Base-by-base conservation (phyloP, 2,888 invertebrate genomes). In the Agrotis exclamationis region DNA sequence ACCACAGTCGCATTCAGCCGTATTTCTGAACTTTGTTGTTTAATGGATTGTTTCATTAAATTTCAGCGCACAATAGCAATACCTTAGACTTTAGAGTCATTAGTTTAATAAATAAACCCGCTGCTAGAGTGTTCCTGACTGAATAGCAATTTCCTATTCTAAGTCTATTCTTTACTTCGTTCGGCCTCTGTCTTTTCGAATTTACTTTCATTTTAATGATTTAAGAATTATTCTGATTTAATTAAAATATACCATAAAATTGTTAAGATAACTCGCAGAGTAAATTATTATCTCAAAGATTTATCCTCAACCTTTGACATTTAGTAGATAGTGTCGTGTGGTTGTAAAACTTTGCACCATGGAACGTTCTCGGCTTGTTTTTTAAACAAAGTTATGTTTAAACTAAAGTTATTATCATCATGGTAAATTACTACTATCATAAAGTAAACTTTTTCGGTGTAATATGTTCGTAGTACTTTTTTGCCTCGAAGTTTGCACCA, bases 261-360 rank as follows among this genome's bases (percentile, higher is more conserved):
- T 58, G 1, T 44, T n/a, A 4, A n/a, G 24, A 13, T 66, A 59
- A 22, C 13, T 28, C 18, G 16, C 14, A 0, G 16, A 13, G 6
- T 39, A 45, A 57, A 54, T 58, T 53, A 60, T 62, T 68, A 56
- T 51, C 39, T 53, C 24, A 54, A 28, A 47, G 45, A 58, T 70
- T 56, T 67, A 56, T 51, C 56, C 51, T 57, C 56, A 66, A 80
- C 76, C 80, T 80, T 54, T 80, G 71, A 66, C 80, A 66, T 82
- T 69, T 13, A n/a, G 16, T 63, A 71, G 71, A 83, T 83, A 76
- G 80, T 28, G 47, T 82, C 9, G 44, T 68, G 47, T 82, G 11
- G 44, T 68, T 82, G 24, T 63, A 44, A 44, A 65, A 75, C 44
- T 45, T 20, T 45, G 47, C 66, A 39, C 62, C 50, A n/a, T 60